phyloP scores from a whole-genome alignment of 2,797 vertebrate species.

The Acanthopagrus latus region DNA sequence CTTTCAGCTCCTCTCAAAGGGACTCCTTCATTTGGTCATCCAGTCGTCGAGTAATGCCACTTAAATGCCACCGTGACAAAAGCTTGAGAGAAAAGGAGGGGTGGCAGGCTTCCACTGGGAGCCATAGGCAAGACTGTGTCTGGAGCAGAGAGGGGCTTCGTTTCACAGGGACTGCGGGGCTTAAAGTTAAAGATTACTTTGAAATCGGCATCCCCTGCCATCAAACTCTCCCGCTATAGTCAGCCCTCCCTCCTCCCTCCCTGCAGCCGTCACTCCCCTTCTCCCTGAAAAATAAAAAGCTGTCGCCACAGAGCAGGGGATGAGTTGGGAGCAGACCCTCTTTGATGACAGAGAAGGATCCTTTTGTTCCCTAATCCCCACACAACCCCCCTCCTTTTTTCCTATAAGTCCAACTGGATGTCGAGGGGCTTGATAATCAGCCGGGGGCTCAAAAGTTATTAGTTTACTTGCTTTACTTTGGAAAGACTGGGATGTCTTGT shows the following conservation, averaged over 20 bases:
- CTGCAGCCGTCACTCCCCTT: slow-evolving; percentile 75
- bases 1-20: slow-evolving; percentile 81
- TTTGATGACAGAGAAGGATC: slow-evolving; percentile 91
- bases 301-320: slow-evolving; percentile 84
- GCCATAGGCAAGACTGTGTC: slow-evolving; percentile 82
- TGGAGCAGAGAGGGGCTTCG: slow-evolving; percentile 78
- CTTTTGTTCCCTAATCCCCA: slow-evolving; percentile 88
- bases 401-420: slow-evolving; percentile 73
- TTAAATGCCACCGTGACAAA: slow-evolving; percentile 85
- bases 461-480: slow-evolving; percentile 59
- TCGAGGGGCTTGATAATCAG: slow-evolving; percentile 75
- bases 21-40: slow-evolving; percentile 80
- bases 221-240: slow-evolving; percentile 66
- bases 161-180: slow-evolving; percentile 84
- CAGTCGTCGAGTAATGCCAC: slow-evolving; percentile 83
- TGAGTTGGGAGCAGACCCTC: slow-evolving; percentile 86
- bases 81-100: slow-evolving; percentile 73
- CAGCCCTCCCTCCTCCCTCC: slow-evolving; percentile 65
- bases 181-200: slow-evolving; percentile 91
- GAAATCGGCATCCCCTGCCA: slow-evolving; percentile 84
- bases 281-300: slow-evolving; percentile 80
- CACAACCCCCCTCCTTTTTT: slow-evolving; percentile 47
- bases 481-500: slow-evolving; percentile 24
- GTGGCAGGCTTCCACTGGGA: slow-evolving; percentile 76
- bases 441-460: slow-evolving; percentile 67